phyloP scores from a whole-genome alignment of 2,113 vertebrate species.

The Phalacrocorax aristotelis region DNA sequence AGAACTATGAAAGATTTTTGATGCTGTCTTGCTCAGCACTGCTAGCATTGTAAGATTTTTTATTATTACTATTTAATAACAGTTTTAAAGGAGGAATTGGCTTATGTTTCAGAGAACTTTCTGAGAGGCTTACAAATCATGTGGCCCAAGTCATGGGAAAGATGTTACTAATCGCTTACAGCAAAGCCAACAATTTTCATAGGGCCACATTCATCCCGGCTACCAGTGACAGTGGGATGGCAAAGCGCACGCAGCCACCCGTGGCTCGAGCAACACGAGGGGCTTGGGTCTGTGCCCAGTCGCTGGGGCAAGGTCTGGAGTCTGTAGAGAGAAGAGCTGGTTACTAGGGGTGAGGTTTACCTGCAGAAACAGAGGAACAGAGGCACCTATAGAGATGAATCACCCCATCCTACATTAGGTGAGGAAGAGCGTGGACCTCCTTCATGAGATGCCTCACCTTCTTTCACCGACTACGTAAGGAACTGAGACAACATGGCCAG shows the following conservation, averaged over 20 bases:
- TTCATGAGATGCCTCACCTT: background rate
- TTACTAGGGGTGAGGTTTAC: background rate
- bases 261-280: fast-evolving
- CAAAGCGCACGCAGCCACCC: background rate
- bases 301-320: background rate
- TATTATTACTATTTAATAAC: background rate
- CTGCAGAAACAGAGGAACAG: background rate
- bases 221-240: background rate
- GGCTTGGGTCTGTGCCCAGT: background rate
- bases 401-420: background rate
- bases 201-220: background rate
- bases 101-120: background rate
- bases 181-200: background rate
- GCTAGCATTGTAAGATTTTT: background rate
- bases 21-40: background rate
- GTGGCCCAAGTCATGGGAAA: background rate
- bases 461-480: fast-evolving
- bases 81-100: background rate
- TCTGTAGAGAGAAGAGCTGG: background rate
- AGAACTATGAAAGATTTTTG: background rate
- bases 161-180: background rate
- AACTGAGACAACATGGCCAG: background rate
- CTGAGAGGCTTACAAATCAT: background rate
- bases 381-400: background rate
- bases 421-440: background rate